These are phyloP conservation scores for Choreutis nemorana DNA, from an alignment of 2,888 invertebrate species.

Conservation along the genomic window DNA sequence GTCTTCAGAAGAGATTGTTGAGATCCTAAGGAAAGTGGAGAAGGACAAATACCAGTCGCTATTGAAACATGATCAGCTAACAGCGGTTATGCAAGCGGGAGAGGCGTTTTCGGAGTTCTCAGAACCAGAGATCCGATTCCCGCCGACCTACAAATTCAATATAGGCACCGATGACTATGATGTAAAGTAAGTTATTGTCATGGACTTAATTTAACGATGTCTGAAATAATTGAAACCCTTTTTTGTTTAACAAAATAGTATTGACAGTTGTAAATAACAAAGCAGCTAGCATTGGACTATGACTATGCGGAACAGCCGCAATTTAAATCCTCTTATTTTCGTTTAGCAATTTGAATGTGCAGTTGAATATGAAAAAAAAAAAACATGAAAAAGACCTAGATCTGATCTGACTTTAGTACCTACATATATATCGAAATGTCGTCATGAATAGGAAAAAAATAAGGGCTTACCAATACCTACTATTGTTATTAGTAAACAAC, in stretches of 20 bases:
- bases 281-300: too few species aligned
- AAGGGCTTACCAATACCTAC: too few species aligned
- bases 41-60: slow-evolving; percentile 72
- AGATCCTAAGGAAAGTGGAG: slow-evolving; percentile 67
- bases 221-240: not conserved
- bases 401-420: too few species aligned
- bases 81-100: slow-evolving; percentile 72
- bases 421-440: too few species aligned
- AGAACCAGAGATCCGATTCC: slow-evolving; percentile 78
- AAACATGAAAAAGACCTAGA: too few species aligned
- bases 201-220: not conserved
- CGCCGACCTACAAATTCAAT: slow-evolving; percentile 88
- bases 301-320: too few species aligned
- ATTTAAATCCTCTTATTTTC: too few species aligned
- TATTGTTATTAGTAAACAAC: too few species aligned
- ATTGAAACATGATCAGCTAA: slow-evolving; percentile 79
- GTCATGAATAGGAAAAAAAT: too few species aligned
- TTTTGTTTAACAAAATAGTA: not conserved
- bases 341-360: too few species aligned
- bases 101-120: slow-evolving; percentile 85
- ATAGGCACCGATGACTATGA: slow-evolving; percentile 80
- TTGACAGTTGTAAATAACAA: too few species aligned
- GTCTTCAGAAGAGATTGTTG: slow-evolving; percentile 73
- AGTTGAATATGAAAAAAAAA: too few species aligned
- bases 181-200: slow-evolving; percentile 68